Evolutionary conservation across 2,888 invertebrate species (phyloP), one percentile per base, ranked within the genome.

Genomic region (Apoda limacodes): DNA sequence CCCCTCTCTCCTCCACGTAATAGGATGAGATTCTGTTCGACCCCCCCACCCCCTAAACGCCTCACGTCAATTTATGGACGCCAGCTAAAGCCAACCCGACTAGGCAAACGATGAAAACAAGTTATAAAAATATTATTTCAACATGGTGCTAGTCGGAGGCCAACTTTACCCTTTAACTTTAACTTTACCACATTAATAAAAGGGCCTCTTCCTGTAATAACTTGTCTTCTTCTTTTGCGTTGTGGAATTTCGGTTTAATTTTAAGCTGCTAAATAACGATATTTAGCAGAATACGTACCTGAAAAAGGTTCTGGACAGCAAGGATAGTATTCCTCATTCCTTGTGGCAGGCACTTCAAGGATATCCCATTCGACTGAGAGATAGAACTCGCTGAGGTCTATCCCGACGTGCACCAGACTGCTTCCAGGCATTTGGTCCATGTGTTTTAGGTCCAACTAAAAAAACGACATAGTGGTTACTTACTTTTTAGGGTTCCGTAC

Each of bases 361-460:
- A 98, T 92, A 61, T 98, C 98, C 98, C 98, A 98, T 74, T 98
- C 98, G 0, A 98, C 97, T 1, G 95, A 95, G 36, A 94, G 83
- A 65, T 98, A 98, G 78, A 98, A 98, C 70, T 96, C 97, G 48
- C 90, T 91, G 45, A 98, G 82, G 75, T 98, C 97, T 54, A 98
- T 96, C 28, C 93, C 94, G 28, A 89, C 86, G 55, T 88, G 87
- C 1, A 95, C 94, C 22, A 93, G 71, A 62, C 93, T 94, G 57
- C 89, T 93, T 24, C 93, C 94, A n/a, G 89, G 76, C 25, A 84
- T 82, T 70, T 94, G 88, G 38, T 89, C 90, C 85, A 93, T 90
- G 59, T 95, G 95, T 53, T 93, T 93, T 35, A 95, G 68, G 64
- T 95, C 94, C 39, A 95, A 90, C 92, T 92, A n/a, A n/a, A n/a